phyloP scores from a whole-genome alignment of 2,113 vertebrate species.

The Forbesichthys agassizii region DNA sequence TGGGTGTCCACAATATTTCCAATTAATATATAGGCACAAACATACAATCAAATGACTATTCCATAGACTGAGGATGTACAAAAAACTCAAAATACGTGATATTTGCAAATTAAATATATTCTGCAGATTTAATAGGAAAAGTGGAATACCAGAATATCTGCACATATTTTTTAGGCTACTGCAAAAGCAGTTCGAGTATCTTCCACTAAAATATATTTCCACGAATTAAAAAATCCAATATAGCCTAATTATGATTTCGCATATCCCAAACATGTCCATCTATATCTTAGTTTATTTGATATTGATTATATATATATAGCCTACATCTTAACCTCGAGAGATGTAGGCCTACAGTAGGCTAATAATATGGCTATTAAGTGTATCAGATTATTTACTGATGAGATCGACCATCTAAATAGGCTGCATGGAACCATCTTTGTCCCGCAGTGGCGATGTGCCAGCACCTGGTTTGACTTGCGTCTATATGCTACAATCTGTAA shows the following conservation, averaged over 20 bases:
- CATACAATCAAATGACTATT: not conserved
- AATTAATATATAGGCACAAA: not conserved
- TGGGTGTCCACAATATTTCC: not conserved
- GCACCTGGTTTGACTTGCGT: conserved; percentile 32
- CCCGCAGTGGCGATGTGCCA: conserved; percentile 49
- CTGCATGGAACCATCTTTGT: conserved; percentile 20
- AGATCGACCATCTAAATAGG: conserved; percentile 15
- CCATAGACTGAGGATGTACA: not conserved
- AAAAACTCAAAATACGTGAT: conserved; percentile 6
- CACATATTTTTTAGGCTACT: not conserved
- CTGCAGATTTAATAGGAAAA: conserved; percentile 10
- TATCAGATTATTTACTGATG: conserved; percentile 12
- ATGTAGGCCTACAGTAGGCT: conserved; percentile 6
- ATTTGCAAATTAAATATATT: not conserved
- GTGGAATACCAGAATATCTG: not conserved
- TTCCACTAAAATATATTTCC: not conserved
- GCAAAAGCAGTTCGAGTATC: not conserved
- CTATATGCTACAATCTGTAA: conserved; percentile 5
- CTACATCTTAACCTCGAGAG: conserved; percentile 27
- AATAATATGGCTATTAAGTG: conserved; percentile 10
- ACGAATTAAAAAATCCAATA: not conserved
- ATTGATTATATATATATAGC: not conserved
- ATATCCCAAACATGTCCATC: not conserved
- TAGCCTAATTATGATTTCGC: not conserved
- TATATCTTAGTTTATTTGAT: conserved; percentile 1